Conservation (phyloP, 2,113 vertebrate genomes). For the Myotis davidii region DNA sequence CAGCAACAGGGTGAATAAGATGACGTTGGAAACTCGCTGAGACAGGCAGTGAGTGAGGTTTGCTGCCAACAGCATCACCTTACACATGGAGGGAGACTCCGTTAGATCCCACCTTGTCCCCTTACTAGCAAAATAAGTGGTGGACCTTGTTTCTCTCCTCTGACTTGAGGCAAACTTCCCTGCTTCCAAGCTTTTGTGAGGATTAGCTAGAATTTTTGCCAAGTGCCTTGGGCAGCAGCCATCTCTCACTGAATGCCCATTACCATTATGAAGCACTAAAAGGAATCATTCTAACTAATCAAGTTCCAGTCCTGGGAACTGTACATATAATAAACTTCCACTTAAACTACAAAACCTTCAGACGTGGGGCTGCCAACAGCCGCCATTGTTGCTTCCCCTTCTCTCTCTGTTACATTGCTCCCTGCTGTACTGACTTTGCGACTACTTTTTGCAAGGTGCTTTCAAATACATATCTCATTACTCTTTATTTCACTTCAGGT, state of each 20-base stretch:
- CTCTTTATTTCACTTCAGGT: background rate
- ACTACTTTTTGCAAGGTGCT: background rate
- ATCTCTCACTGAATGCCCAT: background rate
- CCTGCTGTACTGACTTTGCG: background rate
- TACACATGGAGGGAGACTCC: slow-evolving; percentile 1
- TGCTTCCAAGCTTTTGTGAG: background rate
- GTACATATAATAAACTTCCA: background rate
- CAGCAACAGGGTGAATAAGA: background rate
- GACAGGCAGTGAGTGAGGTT: background rate
- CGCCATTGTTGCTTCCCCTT: background rate
- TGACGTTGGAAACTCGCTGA: background rate
- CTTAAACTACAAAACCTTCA: background rate
- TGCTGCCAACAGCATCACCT: background rate
- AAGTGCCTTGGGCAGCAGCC: background rate
- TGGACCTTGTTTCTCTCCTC: background rate
- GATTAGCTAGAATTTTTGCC: background rate
- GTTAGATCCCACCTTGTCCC: background rate
- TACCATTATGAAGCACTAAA: background rate
- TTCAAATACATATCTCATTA: background rate
- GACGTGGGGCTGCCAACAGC: background rate
- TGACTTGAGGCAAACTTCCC: background rate
- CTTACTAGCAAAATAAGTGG: background rate
- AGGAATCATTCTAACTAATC: slow-evolving; percentile 25
- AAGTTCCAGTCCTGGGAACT: background rate
- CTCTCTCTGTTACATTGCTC: background rate